Evolutionary conservation across 2,797 vertebrate genomes (phyloP).

Genomic region (Semaprochilodus insignis): DNA sequence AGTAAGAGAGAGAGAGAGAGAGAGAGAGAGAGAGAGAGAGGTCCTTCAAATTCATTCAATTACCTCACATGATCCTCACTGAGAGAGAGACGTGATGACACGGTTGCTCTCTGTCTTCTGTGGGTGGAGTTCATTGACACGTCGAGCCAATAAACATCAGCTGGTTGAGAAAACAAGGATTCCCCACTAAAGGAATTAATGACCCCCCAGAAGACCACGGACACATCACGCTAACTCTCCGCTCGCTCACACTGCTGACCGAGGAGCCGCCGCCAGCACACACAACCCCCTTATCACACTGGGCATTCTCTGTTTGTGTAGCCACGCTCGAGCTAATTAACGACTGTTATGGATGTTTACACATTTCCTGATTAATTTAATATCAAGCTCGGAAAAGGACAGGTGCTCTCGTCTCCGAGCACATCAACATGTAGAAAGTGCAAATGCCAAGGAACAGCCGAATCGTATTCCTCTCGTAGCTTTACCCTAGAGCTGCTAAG

Average conservation of each 20-base stretch:
- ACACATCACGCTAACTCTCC: not conserved
- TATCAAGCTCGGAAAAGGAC: not conserved
- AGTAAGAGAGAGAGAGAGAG: not conserved
- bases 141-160: not conserved
- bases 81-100: not conserved
- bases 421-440: no score
- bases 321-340: not conserved
- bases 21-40: not conserved
- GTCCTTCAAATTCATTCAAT: slow-evolving; percentile 3
- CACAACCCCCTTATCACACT: not conserved
- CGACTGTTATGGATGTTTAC: not conserved
- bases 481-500: no score
- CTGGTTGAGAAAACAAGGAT: not conserved
- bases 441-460: no score
- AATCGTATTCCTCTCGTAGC: no score
- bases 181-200: not conserved
- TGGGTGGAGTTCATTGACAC: not conserved
- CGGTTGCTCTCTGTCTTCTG: not conserved
- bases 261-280: not conserved
- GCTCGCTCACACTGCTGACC: not conserved
- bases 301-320: not conserved
- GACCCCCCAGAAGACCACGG: not conserved
- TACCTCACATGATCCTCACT: not conserved
- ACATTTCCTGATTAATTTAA: not conserved
- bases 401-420: no score